phyloP scores from a whole-genome alignment of 2,797 vertebrate species.

The Dermochelys coriacea region DNA sequence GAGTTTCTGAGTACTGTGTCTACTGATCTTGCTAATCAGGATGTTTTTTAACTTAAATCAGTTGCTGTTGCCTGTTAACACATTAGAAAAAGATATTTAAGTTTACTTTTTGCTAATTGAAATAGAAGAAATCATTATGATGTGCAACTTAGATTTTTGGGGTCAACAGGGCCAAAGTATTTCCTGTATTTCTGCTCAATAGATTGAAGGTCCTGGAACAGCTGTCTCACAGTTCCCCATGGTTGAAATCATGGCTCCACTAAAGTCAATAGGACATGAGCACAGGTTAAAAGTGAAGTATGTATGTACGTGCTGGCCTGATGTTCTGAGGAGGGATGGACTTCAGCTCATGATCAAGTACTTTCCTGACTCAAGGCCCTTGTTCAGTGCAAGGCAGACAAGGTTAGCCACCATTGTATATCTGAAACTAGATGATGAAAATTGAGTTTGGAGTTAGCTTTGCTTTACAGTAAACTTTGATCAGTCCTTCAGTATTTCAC shows the following conservation, averaged over 20 bases:
- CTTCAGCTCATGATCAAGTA: not conserved
- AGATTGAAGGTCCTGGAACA: not conserved
- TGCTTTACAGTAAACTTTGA: not conserved
- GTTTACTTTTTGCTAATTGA: not conserved
- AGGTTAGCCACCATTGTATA: fast-evolving
- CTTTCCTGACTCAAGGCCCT: not conserved
- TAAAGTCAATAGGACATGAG: not conserved
- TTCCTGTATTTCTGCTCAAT: not conserved
- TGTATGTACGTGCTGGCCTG: too few relatives aligned
- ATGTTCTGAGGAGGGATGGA: not conserved
- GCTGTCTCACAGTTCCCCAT: not conserved
- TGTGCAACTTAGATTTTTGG: not conserved
- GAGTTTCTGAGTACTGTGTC: not conserved
- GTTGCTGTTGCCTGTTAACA: not conserved
- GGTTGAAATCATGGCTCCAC: not conserved
- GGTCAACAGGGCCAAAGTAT: not conserved
- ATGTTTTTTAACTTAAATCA: not conserved
- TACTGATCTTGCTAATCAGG: not conserved
- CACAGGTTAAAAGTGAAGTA: not conserved
- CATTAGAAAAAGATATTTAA: not conserved
- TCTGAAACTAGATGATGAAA: not conserved
- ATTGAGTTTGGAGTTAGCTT: not conserved
- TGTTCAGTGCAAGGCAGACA: not conserved
- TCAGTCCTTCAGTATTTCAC: not conserved
- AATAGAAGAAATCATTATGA: not conserved